Conservation (phyloP, 2,113 vertebrate genomes). For the Gobio gobio region DNA sequence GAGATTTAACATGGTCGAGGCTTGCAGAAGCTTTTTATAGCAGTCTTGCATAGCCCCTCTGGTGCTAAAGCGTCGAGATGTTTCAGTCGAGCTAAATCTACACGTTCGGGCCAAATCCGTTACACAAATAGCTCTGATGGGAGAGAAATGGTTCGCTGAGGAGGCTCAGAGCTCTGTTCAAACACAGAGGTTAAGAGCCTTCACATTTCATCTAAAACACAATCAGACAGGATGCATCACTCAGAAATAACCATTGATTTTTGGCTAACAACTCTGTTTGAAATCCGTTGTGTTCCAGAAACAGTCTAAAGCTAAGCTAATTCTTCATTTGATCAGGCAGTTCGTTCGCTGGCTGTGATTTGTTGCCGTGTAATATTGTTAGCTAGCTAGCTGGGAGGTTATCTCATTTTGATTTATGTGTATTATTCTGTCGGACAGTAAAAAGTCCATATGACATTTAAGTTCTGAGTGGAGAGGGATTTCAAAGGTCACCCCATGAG, state of each 20-base stretch:
- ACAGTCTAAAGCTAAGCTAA: background rate
- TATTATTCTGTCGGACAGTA: conserved; percentile 16
- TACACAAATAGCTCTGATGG: conserved; percentile 58
- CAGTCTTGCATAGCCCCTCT: conserved; percentile 34
- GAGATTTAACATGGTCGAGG: conserved; percentile 1
- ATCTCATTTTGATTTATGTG: conserved; percentile 36
- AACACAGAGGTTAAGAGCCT: conserved; percentile 4
- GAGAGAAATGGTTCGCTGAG: conserved; percentile 38
- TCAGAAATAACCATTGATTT: conserved; percentile 34
- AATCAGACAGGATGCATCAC: conserved; percentile 24
- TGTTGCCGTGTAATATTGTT: conserved; percentile 14
- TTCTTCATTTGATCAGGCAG: conserved; percentile 21
- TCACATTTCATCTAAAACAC: conserved; percentile 60
- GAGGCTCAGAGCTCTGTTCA: conserved; percentile 36
- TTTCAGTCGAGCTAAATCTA: conserved; percentile 62
- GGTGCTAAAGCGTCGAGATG: conserved; percentile 30
- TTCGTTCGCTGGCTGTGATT: background rate
- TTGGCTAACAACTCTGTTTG: background rate
- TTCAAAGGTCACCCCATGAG: conserved; percentile 32
- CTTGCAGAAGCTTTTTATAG: conserved; percentile 39
- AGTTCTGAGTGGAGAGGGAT: conserved; percentile 14
- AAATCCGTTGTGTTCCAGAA: conserved; percentile 12
- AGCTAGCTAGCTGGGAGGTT: conserved; percentile 1
- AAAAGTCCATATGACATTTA: conserved; percentile 42
- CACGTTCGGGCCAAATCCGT: conserved; percentile 61